Evolutionary conservation across 2,113 vertebrate genomes (phyloP).

Genomic region (Oceanodroma tethys): DNA sequence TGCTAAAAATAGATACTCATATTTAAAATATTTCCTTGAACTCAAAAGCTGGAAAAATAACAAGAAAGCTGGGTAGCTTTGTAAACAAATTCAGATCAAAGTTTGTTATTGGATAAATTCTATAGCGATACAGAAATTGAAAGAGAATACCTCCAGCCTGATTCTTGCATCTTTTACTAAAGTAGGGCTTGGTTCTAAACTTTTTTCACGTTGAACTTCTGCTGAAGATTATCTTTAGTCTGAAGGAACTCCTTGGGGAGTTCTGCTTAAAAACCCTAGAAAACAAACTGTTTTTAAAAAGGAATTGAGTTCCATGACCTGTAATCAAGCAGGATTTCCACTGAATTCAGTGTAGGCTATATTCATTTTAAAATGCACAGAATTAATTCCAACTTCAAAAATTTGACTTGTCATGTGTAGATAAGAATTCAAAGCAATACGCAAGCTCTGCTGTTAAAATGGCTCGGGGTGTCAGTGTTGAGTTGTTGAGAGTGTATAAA

Average conservation of each 20-base stretch:
- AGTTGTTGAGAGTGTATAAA: slow-evolving; percentile 62
- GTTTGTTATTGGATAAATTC: neutral
- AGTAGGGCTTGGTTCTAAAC: neutral
- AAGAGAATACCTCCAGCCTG: neutral
- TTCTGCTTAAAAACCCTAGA: neutral
- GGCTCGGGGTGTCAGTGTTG: slow-evolving; percentile 65
- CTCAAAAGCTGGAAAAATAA: neutral
- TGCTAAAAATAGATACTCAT: neutral
- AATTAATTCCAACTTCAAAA: slow-evolving; percentile 4
- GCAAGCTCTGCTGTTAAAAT: slow-evolving; percentile 51
- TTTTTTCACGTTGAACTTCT: neutral
- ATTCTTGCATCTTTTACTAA: neutral
- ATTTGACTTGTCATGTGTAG: neutral
- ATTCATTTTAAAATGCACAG: neutral
- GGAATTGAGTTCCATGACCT: neutral
- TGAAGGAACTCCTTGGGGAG: neutral
- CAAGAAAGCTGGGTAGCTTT: neutral
- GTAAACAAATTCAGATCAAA: neutral
- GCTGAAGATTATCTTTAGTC: neutral
- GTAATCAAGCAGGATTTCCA: neutral
- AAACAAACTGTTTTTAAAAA: neutral
- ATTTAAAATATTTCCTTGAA: neutral
- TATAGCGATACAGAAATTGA: neutral
- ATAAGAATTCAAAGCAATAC: neutral
- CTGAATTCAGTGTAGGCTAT: neutral